Evolutionary conservation across 2,888 invertebrate species (phyloP).

Genomic region (Girardia tigrina): DNA sequence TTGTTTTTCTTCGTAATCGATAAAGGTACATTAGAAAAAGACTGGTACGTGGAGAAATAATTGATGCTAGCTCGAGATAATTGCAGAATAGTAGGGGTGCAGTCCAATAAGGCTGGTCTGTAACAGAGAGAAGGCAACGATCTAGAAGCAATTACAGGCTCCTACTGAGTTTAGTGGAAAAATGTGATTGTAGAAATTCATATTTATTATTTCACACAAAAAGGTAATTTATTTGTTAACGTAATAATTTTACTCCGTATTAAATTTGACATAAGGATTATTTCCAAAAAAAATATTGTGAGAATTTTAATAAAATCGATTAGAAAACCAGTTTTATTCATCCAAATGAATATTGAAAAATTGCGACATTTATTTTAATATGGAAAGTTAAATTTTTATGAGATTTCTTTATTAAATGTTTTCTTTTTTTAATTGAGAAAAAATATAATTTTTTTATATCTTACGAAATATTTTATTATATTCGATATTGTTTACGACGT

Average conservation of each 20-base stretch:
- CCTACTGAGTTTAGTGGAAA: conserved; percentile 8
- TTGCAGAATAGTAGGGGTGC: conserved; percentile 23
- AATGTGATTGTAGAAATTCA: conserved; percentile 6
- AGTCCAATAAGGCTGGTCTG: conserved; percentile 23
- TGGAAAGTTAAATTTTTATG: no score
- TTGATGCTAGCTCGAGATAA: conserved; percentile 23
- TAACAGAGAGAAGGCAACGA: conserved; percentile 18
- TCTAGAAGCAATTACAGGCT: conserved; percentile 23
- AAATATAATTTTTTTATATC: no score
- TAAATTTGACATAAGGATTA: not conserved
- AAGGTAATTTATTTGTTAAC: not conserved
- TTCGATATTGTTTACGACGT: no score
- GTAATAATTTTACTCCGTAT: not conserved
- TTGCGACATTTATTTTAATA: no score
- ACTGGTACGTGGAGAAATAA: conserved; percentile 1
- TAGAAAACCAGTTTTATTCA: no score
- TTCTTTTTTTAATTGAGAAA: no score
- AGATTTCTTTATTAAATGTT: no score
- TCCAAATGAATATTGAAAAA: no score
- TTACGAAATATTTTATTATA: no score
- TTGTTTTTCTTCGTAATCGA: conserved; percentile 11
- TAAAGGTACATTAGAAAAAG: conserved; percentile 18
- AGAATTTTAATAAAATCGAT: not conserved
- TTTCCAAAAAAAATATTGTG: not conserved
- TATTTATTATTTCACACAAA: conserved; percentile 6